Conservation (phyloP, 2,888 invertebrate genomes). For the Hyalella azteca region DNA sequence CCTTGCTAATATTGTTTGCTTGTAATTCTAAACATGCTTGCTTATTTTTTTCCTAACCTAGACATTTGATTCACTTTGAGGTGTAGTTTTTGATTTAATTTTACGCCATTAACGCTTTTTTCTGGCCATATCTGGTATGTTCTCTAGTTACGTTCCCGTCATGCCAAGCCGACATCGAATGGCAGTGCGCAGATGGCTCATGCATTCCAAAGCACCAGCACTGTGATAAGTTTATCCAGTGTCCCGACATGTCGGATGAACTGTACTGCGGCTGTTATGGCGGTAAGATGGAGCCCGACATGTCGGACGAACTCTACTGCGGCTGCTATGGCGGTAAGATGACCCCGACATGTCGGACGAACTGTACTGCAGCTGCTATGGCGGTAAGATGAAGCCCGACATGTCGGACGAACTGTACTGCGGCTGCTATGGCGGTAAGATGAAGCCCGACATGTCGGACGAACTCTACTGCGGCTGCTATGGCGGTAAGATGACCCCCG, state of each 20-base stretch:
- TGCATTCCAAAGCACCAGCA: conserved; percentile 69
- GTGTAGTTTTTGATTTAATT: no score
- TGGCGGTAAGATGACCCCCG: conserved; percentile 68
- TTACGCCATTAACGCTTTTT: neutral
- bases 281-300: conserved; percentile 61
- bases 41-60: no score
- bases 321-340: neutral
- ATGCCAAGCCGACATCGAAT: conserved; percentile 48
- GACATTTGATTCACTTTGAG: no score
- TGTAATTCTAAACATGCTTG: no score
- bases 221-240: conserved; percentile 70
- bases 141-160: conserved; percentile 43
- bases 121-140: neutral
- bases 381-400: no score
- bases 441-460: conserved; percentile 69
- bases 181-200: conserved; percentile 61
- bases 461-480: conserved; percentile 68
- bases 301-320: conserved; percentile 47
- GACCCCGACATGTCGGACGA: neutral
- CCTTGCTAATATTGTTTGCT: no score
- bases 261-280: conserved; percentile 68
- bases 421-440: conserved; percentile 69
- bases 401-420: conserved; percentile 68
- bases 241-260: conserved; percentile 71
- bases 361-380: neutral